These are phyloP conservation scores for Parnassius apollo DNA, from an alignment of 2,888 invertebrate species.

Conservation along the genomic window DNA sequence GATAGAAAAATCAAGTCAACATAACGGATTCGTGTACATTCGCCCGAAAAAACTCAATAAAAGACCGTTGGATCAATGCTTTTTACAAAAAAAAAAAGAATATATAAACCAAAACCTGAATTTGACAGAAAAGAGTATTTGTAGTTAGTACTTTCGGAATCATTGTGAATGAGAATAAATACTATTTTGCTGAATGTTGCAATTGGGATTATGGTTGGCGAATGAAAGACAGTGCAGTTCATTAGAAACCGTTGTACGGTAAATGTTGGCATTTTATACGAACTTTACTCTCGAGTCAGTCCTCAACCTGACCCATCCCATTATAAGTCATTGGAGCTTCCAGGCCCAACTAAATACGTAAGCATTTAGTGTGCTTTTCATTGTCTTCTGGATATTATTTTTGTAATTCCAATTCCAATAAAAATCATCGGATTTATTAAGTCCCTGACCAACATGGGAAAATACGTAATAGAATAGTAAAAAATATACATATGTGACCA, in stretches of 20 bases:
- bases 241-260: conserved; percentile 37
- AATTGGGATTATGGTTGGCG: conserved; percentile 55
- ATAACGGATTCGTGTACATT: too few species aligned
- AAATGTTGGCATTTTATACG: conserved; percentile 48
- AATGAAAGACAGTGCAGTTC: conserved; percentile 42
- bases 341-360: conserved; percentile 38
- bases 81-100: too few species aligned
- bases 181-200: conserved; percentile 48
- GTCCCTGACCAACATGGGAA: too few species aligned
- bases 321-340: conserved; percentile 42
- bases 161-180: conserved; percentile 48
- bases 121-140: conserved; percentile 47
- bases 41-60: too few species aligned
- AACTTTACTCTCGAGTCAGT: conserved; percentile 44
- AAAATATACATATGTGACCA: too few species aligned
- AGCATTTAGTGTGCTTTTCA: too few species aligned
- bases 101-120: conserved; percentile 46
- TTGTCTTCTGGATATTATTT: too few species aligned
- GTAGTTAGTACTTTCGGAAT: conserved; percentile 35
- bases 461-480: too few species aligned
- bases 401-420: too few species aligned
- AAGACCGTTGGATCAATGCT: too few species aligned
- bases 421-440: too few species aligned
- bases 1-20: too few species aligned
- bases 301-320: conserved; percentile 50